Evolutionary conservation across 2,113 vertebrate species (phyloP), one percentile per base, ranked within the genome.

Genomic region (Planiliza haematocheilus): DNA sequence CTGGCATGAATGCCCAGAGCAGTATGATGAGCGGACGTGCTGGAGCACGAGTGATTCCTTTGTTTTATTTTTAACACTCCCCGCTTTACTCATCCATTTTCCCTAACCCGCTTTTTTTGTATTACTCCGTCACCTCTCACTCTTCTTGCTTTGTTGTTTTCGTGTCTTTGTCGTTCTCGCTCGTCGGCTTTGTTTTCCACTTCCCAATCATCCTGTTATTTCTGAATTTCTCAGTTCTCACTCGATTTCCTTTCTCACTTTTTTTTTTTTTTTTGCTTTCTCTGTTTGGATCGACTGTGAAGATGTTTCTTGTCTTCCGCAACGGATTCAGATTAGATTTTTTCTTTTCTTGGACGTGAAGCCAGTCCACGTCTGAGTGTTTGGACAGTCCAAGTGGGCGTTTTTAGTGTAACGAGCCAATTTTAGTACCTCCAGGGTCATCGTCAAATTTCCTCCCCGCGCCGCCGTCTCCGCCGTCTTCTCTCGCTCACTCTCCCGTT

Each of bases 51-150:
- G 74, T 73, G 77, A 89, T 86, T 85, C 79, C 77, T 89, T 91
- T 90, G 87, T 93, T 88, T 93, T 90, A 93, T 93, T 93, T 93
- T 93, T 89, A 93, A 91, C 86, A 81, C 82, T 69, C 81, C 66
- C 45, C 60, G 56, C 66, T 78, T 37, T 60, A 38, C 70, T 78
- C 70, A 73, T 72, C 74, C 82, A 70, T 50, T 75, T 62, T 58
- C 70, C 70, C 20, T 42, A 2, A 30, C 24, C 18, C 38, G 3
- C 24, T 30, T 5, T 5, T 5, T 30, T 60, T 62, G n/a, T n/a
- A n/a, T 69, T 57, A 11, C 45, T 45, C 62, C n/a, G 3, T 60
- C 66, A 70, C 70, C 37, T 48, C 74, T 59, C 17, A 42, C 46
- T 64, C 42, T 48, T 30, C 70, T 45, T 71, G 51, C 5, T 66